These are phyloP conservation scores for Drosophila kanapiae DNA, from an alignment of 1,140 invertebrate species.

Conservation along the genomic window DNA sequence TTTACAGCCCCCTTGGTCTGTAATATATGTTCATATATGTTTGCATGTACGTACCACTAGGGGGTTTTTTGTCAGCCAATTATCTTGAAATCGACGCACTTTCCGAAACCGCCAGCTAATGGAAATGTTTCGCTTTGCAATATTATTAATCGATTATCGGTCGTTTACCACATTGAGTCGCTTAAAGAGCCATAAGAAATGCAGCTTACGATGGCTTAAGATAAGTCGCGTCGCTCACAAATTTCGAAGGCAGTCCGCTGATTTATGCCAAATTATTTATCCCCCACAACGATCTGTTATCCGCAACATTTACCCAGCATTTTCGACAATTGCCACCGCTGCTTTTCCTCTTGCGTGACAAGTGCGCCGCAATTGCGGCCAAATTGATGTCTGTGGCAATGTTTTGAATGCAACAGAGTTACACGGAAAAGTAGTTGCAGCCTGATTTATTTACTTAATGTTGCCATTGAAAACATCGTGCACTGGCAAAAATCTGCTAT, in stretches of 20 bases:
- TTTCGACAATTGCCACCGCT: conserved; percentile 4
- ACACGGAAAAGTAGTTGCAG: conserved; percentile 20
- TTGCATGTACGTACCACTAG: background rate
- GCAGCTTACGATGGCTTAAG: conserved; percentile 12
- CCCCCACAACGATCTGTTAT: conserved; percentile 1
- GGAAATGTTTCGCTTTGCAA: conserved; percentile 5
- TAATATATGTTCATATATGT: too few relatives aligned
- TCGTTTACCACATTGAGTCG: conserved; percentile 27
- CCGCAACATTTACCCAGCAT: conserved; percentile 3
- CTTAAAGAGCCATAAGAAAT: conserved; percentile 2
- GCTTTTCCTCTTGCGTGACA: conserved; percentile 34
- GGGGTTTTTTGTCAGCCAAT: background rate
- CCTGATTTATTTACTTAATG: conserved; percentile 12
- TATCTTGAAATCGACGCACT: conserved; percentile 3
- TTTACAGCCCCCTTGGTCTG: too few relatives aligned
- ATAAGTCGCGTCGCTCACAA: conserved; percentile 12
- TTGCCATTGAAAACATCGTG: background rate
- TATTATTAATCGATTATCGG: conserved; percentile 15
- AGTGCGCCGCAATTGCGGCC: conserved; percentile 21
- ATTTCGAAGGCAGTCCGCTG: conserved; percentile 27
- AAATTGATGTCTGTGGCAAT: conserved; percentile 33
- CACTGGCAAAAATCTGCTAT: background rate
- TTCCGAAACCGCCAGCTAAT: conserved; percentile 4
- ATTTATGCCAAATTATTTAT: conserved; percentile 23
- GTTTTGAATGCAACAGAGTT: background rate